Evolutionary conservation across 2,888 invertebrate species (phyloP).

Genomic region (Galerucella pusilla): DNA sequence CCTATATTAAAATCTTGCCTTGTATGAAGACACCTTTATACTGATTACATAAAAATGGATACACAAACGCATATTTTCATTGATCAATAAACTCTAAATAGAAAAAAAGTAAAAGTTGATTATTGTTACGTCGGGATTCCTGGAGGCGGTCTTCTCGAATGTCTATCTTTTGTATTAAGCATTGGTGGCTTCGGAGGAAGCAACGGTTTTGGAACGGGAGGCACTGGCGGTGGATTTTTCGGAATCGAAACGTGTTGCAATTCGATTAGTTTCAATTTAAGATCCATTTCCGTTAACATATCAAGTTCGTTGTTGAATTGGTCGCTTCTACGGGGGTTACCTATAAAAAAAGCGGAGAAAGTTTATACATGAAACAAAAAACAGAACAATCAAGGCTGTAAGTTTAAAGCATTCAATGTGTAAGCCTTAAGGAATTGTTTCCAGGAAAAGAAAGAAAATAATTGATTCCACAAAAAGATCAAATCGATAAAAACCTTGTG

Average conservation of each 20-base stretch:
- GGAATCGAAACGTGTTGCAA: constrained; percentile 60
- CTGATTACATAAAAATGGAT: too few relatives aligned
- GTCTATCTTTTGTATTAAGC: constrained; percentile 8
- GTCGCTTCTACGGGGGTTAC: constrained; percentile 49
- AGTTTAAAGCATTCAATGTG: too few relatives aligned
- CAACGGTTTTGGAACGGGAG: constrained; percentile 51
- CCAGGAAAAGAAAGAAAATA: too few relatives aligned
- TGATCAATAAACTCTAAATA: too few relatives aligned
- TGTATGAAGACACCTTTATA: too few relatives aligned
- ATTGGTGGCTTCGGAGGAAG: constrained; percentile 46
- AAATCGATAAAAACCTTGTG: too few relatives aligned
- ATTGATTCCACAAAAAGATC: too few relatives aligned
- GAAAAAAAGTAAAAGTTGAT: too few relatives aligned
- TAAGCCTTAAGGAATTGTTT: too few relatives aligned
- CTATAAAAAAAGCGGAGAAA: constrained; percentile 19
- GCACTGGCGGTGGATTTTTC: constrained; percentile 57
- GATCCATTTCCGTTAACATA: constrained; percentile 59
- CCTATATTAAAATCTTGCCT: too few relatives aligned
- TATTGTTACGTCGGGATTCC: neutral
- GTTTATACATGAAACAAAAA: neutral
- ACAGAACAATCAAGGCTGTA: too few relatives aligned
- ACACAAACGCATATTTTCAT: too few relatives aligned
- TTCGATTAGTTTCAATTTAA: constrained; percentile 59
- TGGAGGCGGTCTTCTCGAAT: constrained; percentile 5
- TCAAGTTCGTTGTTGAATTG: constrained; percentile 58